These are phyloP conservation scores for Podarcis cretensis DNA, from an alignment of 2,113 vertebrate genomes.

Conservation along the genomic window DNA sequence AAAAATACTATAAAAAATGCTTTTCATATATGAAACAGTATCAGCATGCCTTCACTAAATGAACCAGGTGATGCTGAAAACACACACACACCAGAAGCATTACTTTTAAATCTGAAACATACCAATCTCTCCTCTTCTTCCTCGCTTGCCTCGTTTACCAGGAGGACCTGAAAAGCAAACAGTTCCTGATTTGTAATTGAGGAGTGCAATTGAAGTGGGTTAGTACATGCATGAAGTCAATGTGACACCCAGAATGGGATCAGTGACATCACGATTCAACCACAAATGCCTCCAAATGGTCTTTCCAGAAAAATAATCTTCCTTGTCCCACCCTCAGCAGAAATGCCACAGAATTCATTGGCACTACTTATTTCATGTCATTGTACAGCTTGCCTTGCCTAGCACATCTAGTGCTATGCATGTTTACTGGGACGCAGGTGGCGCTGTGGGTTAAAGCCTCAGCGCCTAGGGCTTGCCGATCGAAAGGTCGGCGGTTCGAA, in stretches of 20 bases:
- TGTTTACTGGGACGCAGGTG: not conserved
- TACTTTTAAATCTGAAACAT: slow-evolving; percentile 65
- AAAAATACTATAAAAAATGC: not conserved
- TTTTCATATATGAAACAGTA: too few relatives aligned
- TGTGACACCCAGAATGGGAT: not conserved
- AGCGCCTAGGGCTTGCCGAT: too few relatives aligned
- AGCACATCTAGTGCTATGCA: not conserved
- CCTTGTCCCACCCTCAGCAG: not conserved
- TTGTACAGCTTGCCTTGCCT: not conserved
- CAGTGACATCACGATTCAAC: not conserved
- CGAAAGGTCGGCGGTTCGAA: too few relatives aligned
- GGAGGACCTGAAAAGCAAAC: slow-evolving; percentile 88
- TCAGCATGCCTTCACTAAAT: not conserved
- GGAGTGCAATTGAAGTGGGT: not conserved
- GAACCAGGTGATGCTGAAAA: not conserved
- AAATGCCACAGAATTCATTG: not conserved
- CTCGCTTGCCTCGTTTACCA: slow-evolving; percentile 95
- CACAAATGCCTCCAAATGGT: not conserved
- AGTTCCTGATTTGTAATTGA: slow-evolving; percentile 26
- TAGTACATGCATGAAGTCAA: not conserved
- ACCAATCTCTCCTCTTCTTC: slow-evolving; percentile 96
- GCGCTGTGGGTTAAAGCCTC: too few relatives aligned
- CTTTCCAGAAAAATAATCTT: not conserved
- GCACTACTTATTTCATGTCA: not conserved
- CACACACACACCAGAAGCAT: not conserved